These are phyloP conservation scores for Mungos mungo DNA, from an alignment of 2,113 vertebrate species.

Conservation along the genomic window DNA sequence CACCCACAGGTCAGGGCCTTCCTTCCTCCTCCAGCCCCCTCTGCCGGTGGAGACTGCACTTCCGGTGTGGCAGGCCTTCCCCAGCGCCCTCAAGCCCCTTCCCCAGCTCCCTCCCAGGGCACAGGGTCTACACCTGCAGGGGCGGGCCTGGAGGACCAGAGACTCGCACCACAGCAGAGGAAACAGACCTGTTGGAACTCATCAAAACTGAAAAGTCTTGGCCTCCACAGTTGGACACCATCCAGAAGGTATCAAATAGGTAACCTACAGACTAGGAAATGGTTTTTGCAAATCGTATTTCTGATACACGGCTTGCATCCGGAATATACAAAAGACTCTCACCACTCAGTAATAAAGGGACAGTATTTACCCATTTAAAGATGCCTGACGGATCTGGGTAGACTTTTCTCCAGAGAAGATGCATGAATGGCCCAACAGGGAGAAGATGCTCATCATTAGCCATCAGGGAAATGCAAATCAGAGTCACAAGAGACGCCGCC, in stretches of 20 bases:
- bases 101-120: background rate
- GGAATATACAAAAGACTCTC: background rate
- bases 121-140: background rate
- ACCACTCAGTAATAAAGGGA: background rate
- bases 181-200: background rate
- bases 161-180: background rate
- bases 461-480: background rate
- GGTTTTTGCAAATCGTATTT: background rate
- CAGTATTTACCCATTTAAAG: background rate
- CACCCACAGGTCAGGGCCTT: background rate
- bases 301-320: background rate
- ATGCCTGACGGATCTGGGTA: background rate
- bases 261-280: background rate
- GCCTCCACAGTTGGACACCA: background rate
- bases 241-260: background rate
- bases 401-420: background rate
- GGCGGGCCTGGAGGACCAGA: background rate
- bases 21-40: background rate
- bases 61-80: background rate
- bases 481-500: background rate
- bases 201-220: background rate
- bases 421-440: background rate
- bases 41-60: background rate
- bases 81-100: background rate
- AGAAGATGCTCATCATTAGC: background rate